Percentiles rank a stretch among this genome's conserved stretches.
Evolutionary conservation across 2,113 vertebrate species (phyloP).

Genomic region (Dendrocopos noguchii): DNA sequence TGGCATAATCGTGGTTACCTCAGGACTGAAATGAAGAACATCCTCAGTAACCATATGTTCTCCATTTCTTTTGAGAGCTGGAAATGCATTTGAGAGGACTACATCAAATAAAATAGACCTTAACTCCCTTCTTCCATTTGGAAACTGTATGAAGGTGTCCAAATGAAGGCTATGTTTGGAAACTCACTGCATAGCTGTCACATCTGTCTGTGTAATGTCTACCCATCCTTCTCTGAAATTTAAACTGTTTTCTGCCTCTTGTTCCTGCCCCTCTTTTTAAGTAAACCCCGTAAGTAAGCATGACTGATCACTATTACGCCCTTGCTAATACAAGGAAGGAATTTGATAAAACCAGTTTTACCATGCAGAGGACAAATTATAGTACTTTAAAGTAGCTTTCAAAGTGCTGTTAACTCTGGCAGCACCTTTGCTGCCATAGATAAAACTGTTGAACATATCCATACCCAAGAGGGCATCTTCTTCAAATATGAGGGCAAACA

Average conservation of each 20-base stretch:
- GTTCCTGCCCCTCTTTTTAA: neutral
- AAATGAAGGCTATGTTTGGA: neutral
- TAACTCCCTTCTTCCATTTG: neutral
- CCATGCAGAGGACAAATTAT: neutral
- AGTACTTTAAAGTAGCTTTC: neutral
- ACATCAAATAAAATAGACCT: neutral
- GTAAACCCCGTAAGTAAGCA: neutral
- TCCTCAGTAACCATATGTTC: neutral
- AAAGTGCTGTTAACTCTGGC: neutral
- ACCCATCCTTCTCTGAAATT: neutral
- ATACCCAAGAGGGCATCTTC: neutral
- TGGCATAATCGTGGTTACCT: rapidly evolving
- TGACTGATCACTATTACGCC: neutral
- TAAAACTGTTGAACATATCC: neutral
- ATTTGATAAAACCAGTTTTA: neutral
- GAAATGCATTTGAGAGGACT: neutral
- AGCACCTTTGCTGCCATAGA: rapidly evolving
- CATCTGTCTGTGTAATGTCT: neutral
- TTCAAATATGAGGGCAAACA: neutral
- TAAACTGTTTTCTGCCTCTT: neutral
- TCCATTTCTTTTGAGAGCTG: neutral
- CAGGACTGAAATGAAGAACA: neutral
- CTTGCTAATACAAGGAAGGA: neutral
- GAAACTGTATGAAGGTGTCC: neutral
- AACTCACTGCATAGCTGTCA: neutral